Evolutionary conservation across 1,140 invertebrate genomes (phyloP).

Genomic region (Pseudomyrmex dendroicus): DNA sequence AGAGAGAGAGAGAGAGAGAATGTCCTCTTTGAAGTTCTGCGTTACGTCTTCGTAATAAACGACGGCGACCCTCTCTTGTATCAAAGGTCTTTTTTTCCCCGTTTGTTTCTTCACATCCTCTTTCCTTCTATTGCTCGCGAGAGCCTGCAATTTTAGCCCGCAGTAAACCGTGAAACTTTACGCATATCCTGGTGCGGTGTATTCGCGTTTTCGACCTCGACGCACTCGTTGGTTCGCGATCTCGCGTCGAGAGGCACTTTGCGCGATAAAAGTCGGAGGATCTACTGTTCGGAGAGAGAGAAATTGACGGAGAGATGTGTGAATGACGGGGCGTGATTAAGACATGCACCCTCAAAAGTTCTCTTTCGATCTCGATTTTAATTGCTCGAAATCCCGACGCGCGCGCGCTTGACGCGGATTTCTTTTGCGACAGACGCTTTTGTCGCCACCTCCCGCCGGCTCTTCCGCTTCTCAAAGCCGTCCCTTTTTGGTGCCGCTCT

Average conservation of each 20-base stretch:
- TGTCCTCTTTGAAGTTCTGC: slow-evolving; percentile 65
- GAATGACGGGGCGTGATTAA: slow-evolving; percentile 58
- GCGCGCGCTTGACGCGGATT: slow-evolving; percentile 45
- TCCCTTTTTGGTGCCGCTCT: neutral
- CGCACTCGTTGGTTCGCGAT: slow-evolving; percentile 32
- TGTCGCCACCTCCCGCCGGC: no score
- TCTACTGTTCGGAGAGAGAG: slow-evolving; percentile 60
- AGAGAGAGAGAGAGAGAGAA: neutral
- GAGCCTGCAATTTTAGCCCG: slow-evolving; percentile 41
- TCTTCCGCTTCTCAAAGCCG: neutral
- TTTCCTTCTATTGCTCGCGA: no score
- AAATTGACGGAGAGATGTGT: slow-evolving; percentile 46
- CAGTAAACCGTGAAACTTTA: slow-evolving; percentile 53
- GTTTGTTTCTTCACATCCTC: neutral
- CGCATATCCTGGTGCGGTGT: slow-evolving; percentile 24
- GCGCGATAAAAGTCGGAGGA: slow-evolving; percentile 26
- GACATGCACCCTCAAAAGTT: neutral
- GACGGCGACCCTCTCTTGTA: slow-evolving; percentile 45
- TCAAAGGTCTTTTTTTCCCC: slow-evolving; percentile 1
- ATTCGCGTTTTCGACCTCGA: slow-evolving; percentile 40
- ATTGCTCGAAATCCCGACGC: slow-evolving; percentile 73
- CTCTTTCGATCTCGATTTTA: slow-evolving; percentile 68
- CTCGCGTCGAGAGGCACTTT: slow-evolving; percentile 36
- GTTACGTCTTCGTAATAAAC: slow-evolving; percentile 65
- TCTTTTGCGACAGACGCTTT: slow-evolving; percentile 59